phyloP scores from a whole-genome alignment of 1,140 invertebrate genomes.

The Fopius arisanus region DNA sequence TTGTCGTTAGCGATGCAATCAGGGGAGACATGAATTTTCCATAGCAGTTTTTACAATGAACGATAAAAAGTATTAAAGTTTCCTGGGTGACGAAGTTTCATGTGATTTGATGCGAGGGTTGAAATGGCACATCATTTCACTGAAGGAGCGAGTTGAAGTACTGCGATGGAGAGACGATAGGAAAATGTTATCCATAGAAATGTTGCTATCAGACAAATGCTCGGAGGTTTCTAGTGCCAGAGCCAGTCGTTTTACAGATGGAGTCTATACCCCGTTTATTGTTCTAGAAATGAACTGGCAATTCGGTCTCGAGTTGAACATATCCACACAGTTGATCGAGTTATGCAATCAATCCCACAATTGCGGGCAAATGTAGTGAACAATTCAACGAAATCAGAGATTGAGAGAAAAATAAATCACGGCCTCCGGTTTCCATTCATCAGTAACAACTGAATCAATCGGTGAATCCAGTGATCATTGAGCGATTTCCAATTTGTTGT shows the following conservation, averaged over 20 bases:
- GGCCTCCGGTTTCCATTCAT: too few relatives aligned
- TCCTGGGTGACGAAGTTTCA: neutral
- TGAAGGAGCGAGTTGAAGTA: neutral
- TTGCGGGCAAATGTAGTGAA: too few relatives aligned
- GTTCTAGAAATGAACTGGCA: neutral
- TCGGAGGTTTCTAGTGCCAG: neutral
- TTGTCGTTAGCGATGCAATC: neutral
- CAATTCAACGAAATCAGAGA: too few relatives aligned
- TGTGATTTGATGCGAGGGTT: neutral
- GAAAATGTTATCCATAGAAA: neutral
- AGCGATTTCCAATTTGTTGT: slow-evolving; percentile 6
- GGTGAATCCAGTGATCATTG: neutral
- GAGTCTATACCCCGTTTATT: neutral
- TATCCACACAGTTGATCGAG: neutral
- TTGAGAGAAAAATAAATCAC: too few relatives aligned
- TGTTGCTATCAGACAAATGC: neutral
- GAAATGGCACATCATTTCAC: neutral
- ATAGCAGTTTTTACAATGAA: neutral
- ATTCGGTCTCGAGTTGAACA: neutral
- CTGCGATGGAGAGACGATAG: neutral
- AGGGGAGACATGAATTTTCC: neutral
- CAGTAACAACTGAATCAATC: neutral
- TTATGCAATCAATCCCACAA: too few relatives aligned
- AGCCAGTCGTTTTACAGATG: neutral
- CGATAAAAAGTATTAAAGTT: neutral